Percentiles rank a stretch among this genome's conserved stretches.
These are phyloP conservation scores for Morelia viridis DNA, from an alignment of 2,797 vertebrate species.

Conservation along the genomic window DNA sequence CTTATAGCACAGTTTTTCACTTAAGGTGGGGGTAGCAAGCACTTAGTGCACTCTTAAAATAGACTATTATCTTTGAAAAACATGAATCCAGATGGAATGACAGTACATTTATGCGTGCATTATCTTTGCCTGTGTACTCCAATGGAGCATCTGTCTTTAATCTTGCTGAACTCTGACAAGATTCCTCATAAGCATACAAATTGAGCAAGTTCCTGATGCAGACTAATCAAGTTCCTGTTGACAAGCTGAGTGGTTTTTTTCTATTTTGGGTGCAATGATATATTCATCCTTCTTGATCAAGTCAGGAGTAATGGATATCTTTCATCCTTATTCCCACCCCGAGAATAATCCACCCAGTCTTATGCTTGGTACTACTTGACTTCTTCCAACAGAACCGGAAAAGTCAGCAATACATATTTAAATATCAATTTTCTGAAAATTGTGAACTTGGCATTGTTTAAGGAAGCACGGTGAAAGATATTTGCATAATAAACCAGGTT, in stretches of 20 bases:
- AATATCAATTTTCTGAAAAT: conserved; percentile 21
- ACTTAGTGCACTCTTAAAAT: conserved; percentile 53
- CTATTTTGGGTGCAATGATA: conserved; percentile 54
- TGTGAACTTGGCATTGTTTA: conserved; percentile 3
- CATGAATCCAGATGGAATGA: conserved; percentile 50
- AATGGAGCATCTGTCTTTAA: conserved; percentile 59
- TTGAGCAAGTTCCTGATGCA: conserved; percentile 56
- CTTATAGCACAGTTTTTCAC: conserved; percentile 23
- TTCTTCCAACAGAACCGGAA: conserved; percentile 48
- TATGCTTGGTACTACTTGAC: conserved; percentile 6
- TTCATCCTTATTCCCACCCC: conserved; percentile 41
- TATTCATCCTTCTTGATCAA: conserved; percentile 53
- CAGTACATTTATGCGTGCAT: conserved; percentile 55
- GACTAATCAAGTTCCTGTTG: conserved; percentile 61
- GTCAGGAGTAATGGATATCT: conserved; percentile 43
- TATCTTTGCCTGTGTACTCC: conserved; percentile 59
- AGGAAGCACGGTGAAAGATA: not conserved
- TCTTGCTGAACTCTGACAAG: conserved; percentile 50
- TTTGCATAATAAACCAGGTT: not conserved
- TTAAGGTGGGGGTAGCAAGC: conserved; percentile 17
- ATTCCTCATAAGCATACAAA: conserved; percentile 64
- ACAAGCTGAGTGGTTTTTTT: conserved; percentile 57
- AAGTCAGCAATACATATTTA: not conserved
- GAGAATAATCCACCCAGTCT: conserved; percentile 37
- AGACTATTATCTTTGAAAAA: conserved; percentile 57